Evolutionary conservation across 2,888 invertebrate genomes (phyloP), one percentile per base, ranked within the genome.

Genomic region (Eupithecia inturbata): DNA sequence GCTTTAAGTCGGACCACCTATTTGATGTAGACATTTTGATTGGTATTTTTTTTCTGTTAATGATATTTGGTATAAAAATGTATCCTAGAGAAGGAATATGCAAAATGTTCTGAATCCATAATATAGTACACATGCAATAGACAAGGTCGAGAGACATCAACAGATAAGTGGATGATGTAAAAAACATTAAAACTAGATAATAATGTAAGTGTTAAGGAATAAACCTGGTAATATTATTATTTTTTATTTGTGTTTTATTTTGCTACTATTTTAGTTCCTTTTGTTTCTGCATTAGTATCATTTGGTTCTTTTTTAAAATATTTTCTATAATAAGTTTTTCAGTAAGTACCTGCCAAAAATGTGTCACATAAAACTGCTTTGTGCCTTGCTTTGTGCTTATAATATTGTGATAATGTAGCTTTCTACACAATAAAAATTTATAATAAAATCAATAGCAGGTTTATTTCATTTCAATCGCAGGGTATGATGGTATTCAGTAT

Each of bases 151-250:
- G 90, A 89, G 87, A 88, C 83, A 81, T 84, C 87, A 88, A 83
- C 87, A 87, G 90, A 92, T 88, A 83, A 88, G 89, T 91, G 89
- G 93, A 92, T 89, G 89, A 89, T 93, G 93, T 94, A 92, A 92
- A 93, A 93, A 92, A 92, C 92, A 93, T 90, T 91, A 91, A 91
- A 90, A 86, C 86, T 94, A 94, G 93, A 88, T 90, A 89, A 80
- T 92, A 93, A 92, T 90, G 85, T 93, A 88, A 92, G 87, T 91
- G 89, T 91, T 94, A 94, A 93, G 94, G 88, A 94, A 93, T 94
- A 93, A 94, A 94, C 89, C 91, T 93, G 93, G 93, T 92, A 91
- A 92, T 92, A 92, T 92, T 91, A 88, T 90, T 89, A 86, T 91
- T 90, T 92, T 72, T 91, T 91, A 84, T 89, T 91, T 90, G 87